phyloP scores from a whole-genome alignment of 2,113 vertebrate genomes.

The Python bivittatus region DNA sequence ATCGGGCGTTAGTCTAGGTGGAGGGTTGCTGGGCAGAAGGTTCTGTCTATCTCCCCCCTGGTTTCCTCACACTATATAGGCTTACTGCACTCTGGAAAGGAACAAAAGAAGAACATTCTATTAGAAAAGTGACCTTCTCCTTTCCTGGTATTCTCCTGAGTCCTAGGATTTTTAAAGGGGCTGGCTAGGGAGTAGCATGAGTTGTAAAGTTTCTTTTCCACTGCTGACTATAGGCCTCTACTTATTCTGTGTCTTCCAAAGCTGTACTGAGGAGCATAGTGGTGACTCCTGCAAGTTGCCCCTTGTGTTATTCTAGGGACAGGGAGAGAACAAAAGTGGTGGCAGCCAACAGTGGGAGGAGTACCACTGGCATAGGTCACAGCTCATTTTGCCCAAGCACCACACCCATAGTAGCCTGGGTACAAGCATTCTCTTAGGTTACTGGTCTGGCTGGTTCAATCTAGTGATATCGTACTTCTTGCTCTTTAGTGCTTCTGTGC shows the following conservation, averaged over 20 bases:
- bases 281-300: neutral
- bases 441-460: neutral
- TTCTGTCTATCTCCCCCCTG: neutral
- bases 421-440: neutral
- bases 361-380: neutral
- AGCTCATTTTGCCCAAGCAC: neutral
- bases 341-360: neutral
- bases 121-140: neutral
- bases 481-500: neutral
- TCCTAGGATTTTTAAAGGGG: neutral
- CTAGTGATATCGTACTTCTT: neutral
- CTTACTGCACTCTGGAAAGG: neutral
- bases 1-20: neutral
- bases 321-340: neutral
- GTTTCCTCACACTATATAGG: neutral
- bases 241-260: neutral
- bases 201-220: too few relatives aligned
- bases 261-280: neutral
- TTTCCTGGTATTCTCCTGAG: neutral
- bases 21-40: neutral
- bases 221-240: neutral
- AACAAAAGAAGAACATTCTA: neutral
- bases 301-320: neutral
- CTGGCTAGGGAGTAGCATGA: neutral
- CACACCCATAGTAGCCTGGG: neutral